phyloP scores from a whole-genome alignment of 2,797 vertebrate species.

The Taenioides sp. region DNA sequence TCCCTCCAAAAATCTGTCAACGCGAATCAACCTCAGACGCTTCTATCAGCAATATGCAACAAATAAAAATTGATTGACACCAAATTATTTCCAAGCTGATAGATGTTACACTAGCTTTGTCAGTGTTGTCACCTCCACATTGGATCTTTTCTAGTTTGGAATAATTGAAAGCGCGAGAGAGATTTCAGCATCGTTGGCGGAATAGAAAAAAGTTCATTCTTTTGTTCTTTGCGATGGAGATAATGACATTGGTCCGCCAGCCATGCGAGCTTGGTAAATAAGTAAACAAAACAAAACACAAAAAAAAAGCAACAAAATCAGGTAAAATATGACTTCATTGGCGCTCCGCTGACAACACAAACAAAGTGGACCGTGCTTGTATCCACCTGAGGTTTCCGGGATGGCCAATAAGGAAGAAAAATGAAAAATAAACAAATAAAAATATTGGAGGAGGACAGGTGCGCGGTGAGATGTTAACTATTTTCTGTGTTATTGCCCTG shows the following conservation, averaged over 20 bases:
- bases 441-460: constrained; percentile 36
- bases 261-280: constrained; percentile 46
- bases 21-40: constrained; percentile 49
- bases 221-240: constrained; percentile 50
- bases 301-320: constrained; percentile 26
- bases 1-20: constrained; percentile 28
- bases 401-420: constrained; percentile 64
- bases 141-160: constrained; percentile 66
- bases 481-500: constrained; percentile 58
- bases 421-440: constrained; percentile 45
- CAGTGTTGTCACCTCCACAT: constrained; percentile 68
- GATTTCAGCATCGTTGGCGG: constrained; percentile 54
- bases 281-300: constrained; percentile 33
- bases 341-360: constrained; percentile 66
- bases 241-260: constrained; percentile 66
- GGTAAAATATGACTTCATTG: constrained; percentile 70
- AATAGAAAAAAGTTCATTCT: constrained; percentile 36
- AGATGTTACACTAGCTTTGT: constrained; percentile 73
- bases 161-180: constrained; percentile 80
- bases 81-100: constrained; percentile 78
- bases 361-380: constrained; percentile 66
- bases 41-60: constrained; percentile 56
- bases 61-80: constrained; percentile 74
- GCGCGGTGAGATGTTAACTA: constrained; percentile 58
- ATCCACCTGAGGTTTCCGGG: constrained; percentile 62